Evolutionary conservation across 2,797 vertebrate species (phyloP), one percentile per base, ranked within the genome.

Genomic region (Mormyrops attenuatus): DNA sequence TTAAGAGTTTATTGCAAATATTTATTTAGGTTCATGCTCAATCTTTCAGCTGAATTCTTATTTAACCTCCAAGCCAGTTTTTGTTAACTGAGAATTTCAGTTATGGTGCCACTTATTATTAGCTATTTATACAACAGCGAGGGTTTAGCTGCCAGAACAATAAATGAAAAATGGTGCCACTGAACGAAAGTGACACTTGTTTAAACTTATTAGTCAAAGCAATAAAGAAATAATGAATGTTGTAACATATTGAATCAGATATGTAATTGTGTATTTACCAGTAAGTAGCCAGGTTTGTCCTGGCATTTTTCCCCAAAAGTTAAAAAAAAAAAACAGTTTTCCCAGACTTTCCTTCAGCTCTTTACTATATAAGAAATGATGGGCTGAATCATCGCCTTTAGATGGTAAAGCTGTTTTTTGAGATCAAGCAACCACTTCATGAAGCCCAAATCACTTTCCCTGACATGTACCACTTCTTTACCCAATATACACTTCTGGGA

Each of bases 201-300:
- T 84, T 84, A 84, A 47, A 47, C 41, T 87, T 87, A 52, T 52
- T 86, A 86, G 84, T 30, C 26, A 38, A 57, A 87, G 30, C 57
- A 55, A 41, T 26, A 55, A n/a, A 84, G 20, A 49, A 44, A 47
- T 13, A 20, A 84, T 44, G 20, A 20, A 57, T 38, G 11, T 26
- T 34, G 50, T 87, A 41, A 60, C 26, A 57, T 87, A 53, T 41
- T 60, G 85, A 60, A 87, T 34, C 50, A 87, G 50, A 20, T 30
- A 87, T 53, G 34, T 55, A 26, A 52, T 15, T 30, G 9, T 30
- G 53, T 30, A 17, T 55, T 20, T 20, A 20, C 38, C 85, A 87
- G 20, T 38, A 34, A 55, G 34, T 38, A 30, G 34, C 9, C 26
- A 60, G n/a, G 17, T 38, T 60, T 41, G 85, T 34, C 30, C 26